Conservation (phyloP, 2,888 invertebrate genomes). For the Amblyjoppa proteus region DNA sequence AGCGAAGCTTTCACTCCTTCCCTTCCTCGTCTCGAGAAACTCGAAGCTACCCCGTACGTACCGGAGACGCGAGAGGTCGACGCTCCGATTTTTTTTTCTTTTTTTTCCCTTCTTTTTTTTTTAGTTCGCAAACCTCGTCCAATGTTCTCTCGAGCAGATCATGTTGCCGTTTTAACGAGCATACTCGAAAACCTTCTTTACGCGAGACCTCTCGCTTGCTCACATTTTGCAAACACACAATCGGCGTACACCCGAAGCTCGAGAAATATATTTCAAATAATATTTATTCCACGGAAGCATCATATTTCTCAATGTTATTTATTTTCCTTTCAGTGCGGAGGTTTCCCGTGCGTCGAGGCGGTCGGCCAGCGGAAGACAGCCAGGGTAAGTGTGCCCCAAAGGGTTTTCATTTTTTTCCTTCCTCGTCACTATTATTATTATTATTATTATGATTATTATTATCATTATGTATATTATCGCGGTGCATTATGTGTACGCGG, state of each 20-base stretch:
- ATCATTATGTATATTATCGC: conserved; percentile 4
- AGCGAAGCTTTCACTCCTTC: conserved; percentile 11
- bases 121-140: conserved; percentile 24
- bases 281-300: conserved; percentile 19
- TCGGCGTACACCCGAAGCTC: not conserved
- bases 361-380: conserved; percentile 78
- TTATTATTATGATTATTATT: not conserved
- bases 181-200: conserved; percentile 43
- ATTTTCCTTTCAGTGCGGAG: conserved; percentile 80
- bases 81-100: conserved; percentile 35
- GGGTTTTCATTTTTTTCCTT: conserved; percentile 14
- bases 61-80: conserved; percentile 67
- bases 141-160: conserved; percentile 49
- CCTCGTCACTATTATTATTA: not conserved
- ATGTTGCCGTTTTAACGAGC: conserved; percentile 62
- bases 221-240: conserved; percentile 26
- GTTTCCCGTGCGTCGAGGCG: conserved; percentile 80
- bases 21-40: conserved; percentile 22
- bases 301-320: not conserved
- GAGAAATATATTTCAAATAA: not conserved
- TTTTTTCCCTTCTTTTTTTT: conserved; percentile 36
- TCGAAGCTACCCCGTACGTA: conserved; percentile 65
- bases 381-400: conserved; percentile 78
- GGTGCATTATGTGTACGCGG: conserved; percentile 4
- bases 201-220: not conserved